Evolutionary conservation across 2,888 invertebrate genomes (phyloP).

Genomic region (Altica lythri): DNA sequence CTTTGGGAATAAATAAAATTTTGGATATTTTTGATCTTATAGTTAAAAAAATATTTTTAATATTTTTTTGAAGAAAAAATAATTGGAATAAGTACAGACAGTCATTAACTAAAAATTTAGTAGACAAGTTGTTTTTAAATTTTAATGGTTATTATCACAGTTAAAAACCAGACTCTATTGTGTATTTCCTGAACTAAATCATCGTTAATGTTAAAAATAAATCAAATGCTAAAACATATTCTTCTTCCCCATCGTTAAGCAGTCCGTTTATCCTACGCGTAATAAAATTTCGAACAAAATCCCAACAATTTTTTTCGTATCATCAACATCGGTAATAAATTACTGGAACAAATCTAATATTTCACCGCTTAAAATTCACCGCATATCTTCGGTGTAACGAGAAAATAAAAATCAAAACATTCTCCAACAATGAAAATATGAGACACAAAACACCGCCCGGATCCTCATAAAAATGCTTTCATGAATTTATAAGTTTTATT

Average conservation of each 20-base stretch:
- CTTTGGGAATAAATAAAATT: too few relatives aligned
- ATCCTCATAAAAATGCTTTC: slow-evolving; percentile 32
- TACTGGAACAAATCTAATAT: slow-evolving; percentile 25
- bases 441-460: slow-evolving; percentile 20
- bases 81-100: too few relatives aligned
- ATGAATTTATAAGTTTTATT: slow-evolving; percentile 34
- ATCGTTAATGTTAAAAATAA: neutral
- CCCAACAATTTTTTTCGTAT: slow-evolving; percentile 20
- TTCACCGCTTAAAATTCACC: slow-evolving; percentile 27
- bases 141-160: too few relatives aligned
- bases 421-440: slow-evolving; percentile 28
- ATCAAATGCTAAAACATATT: slow-evolving; percentile 3
- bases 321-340: slow-evolving; percentile 24
- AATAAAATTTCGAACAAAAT: slow-evolving; percentile 22
- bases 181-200: slow-evolving; percentile 1
- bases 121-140: too few relatives aligned
- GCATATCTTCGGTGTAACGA: slow-evolving; percentile 24
- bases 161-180: too few relatives aligned
- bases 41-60: too few relatives aligned
- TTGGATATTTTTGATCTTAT: too few relatives aligned
- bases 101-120: too few relatives aligned
- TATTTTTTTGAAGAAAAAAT: too few relatives aligned
- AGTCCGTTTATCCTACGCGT: slow-evolving; percentile 8
- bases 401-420: slow-evolving; percentile 32
- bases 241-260: neutral